Evolutionary conservation across 2,113 vertebrate genomes (phyloP).

Genomic region (Nipponia nippon): DNA sequence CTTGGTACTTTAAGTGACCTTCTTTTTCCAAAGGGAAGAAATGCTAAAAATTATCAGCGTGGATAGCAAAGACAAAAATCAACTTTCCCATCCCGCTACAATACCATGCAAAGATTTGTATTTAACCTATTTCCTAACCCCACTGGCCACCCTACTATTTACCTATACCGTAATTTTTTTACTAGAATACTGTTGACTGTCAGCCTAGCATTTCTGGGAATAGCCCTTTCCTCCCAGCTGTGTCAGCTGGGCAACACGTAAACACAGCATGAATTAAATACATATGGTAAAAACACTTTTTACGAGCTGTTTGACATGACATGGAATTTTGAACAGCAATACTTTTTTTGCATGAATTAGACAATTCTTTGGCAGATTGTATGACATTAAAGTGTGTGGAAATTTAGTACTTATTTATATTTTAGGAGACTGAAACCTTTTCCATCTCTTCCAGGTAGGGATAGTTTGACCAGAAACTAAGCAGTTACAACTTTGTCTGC

Average conservation of each 20-base stretch:
- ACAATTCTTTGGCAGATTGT: neutral
- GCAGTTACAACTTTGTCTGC: neutral
- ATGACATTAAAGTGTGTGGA: neutral
- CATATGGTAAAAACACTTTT: neutral
- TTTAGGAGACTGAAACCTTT: neutral
- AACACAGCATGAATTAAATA: neutral
- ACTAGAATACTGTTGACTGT: neutral
- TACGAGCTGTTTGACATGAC: neutral
- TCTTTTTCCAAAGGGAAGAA: neutral
- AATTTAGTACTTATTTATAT: neutral
- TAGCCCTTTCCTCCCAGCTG: neutral
- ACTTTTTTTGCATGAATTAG: neutral
- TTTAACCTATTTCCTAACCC: neutral
- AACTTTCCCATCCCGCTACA: neutral
- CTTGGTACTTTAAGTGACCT: neutral
- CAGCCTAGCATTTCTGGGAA: neutral
- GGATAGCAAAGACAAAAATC: neutral
- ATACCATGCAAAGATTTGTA: neutral
- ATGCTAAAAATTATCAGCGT: neutral
- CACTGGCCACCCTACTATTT: neutral
- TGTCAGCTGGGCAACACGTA: neutral
- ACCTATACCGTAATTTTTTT: neutral
- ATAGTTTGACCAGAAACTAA: neutral
- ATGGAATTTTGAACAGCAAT: neutral
- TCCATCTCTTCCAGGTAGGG: neutral